A percentile compares a stretch with the other conserved stretches of the same genome.
These are phyloP conservation scores for Labrus mixtus DNA, from an alignment of 2,113 vertebrate genomes.

Conservation along the genomic window DNA sequence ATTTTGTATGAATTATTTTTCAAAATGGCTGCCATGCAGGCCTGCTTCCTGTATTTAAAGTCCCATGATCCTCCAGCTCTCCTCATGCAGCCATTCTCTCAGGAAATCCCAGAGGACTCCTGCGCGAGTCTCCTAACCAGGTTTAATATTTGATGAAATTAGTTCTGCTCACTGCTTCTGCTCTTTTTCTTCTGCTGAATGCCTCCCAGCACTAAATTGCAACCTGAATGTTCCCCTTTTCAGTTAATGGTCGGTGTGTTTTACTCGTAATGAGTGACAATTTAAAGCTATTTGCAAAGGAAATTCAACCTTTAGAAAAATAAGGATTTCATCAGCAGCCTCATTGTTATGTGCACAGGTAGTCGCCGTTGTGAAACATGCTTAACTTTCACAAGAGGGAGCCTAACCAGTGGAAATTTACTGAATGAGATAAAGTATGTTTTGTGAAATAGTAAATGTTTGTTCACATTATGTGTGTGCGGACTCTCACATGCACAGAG, in stretches of 20 bases:
- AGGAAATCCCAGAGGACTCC: slow-evolving; percentile 57
- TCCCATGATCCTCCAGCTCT: slow-evolving; percentile 57
- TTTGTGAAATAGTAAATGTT: slow-evolving; percentile 9
- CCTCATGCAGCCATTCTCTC: slow-evolving; percentile 17
- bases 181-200: slow-evolving; percentile 58
- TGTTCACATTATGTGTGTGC: not conserved
- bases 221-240: slow-evolving; percentile 19
- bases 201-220: slow-evolving; percentile 46
- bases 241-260: slow-evolving; percentile 31
- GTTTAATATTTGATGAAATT: slow-evolving; percentile 87
- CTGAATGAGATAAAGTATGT: not conserved
- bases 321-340: not conserved
- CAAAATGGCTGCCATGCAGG: slow-evolving; percentile 49
- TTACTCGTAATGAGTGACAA: slow-evolving; percentile 38
- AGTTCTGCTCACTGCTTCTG: slow-evolving; percentile 80
- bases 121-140: slow-evolving; percentile 63
- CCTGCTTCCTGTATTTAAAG: slow-evolving; percentile 35
- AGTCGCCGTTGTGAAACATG: not conserved
- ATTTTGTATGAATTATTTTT: slow-evolving; percentile 19
- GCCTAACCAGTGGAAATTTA: not conserved
- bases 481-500: not conserved
- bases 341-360: not conserved
- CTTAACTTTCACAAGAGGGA: not conserved
- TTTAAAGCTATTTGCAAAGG: slow-evolving; percentile 30
- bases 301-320: slow-evolving; percentile 10